Percentiles rank a stretch among this genome's conserved stretches.
Conservation (phyloP, 2,888 invertebrate genomes). For the Drosophila niveifrons region DNA sequence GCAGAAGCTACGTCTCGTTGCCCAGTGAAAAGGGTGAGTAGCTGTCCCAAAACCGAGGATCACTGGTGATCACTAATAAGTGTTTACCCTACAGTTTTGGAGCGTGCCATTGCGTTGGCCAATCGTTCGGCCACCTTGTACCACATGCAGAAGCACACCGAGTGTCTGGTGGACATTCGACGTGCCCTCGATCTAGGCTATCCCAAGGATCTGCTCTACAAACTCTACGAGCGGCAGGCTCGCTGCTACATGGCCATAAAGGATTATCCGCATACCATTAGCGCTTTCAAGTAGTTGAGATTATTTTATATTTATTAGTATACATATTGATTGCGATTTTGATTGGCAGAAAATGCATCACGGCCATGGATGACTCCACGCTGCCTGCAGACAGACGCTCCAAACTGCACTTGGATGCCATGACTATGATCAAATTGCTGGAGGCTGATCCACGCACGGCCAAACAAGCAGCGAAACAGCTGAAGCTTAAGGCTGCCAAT, state of each 20-base stretch:
- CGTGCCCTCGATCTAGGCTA: conserved; percentile 89
- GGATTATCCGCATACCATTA: conserved; percentile 88
- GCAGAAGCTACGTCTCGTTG: conserved; percentile 88
- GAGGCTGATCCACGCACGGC: conserved; percentile 87
- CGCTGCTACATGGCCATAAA: conserved; percentile 90
- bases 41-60: not conserved
- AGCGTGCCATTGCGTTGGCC: conserved; percentile 90
- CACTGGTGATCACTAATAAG: not conserved
- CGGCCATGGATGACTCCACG: conserved; percentile 89
- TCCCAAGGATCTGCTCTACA: conserved; percentile 90
- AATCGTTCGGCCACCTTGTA: conserved; percentile 93
- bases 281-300: conserved; percentile 86
- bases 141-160: conserved; percentile 89
- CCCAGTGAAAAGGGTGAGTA: conserved; percentile 89
- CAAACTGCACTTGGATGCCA: conserved; percentile 89
- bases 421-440: conserved; percentile 90
- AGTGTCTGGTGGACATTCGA: conserved; percentile 90
- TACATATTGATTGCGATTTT: not conserved
- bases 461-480: conserved; percentile 72
- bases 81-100: conserved; percentile 85
- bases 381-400: conserved; percentile 88
- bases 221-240: conserved; percentile 91
- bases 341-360: conserved; percentile 87
- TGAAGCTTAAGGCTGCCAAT: conserved; percentile 51
- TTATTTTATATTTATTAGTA: no score